phyloP scores from a whole-genome alignment of 2,888 invertebrate genomes.

The Agrotis segetum region DNA sequence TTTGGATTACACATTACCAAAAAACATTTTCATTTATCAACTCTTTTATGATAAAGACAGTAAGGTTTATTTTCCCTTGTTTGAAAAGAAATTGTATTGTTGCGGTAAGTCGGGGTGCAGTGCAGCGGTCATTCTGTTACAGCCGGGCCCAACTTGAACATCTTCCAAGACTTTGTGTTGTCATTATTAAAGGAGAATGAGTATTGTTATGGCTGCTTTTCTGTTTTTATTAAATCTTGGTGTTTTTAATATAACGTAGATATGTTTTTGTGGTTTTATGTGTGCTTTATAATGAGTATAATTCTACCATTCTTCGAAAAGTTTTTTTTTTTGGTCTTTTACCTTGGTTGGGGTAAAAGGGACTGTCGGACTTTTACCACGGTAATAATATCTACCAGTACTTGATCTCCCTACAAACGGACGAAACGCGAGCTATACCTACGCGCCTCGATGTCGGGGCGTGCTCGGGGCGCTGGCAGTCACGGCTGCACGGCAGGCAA shows the following conservation, averaged over 20 bases:
- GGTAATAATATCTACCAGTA: no score
- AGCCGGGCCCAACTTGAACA: constrained; percentile 79
- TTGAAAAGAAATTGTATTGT: constrained; percentile 47
- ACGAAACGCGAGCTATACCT: no score
- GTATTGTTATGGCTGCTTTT: constrained; percentile 81
- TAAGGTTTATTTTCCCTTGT: constrained; percentile 65
- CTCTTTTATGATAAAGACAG: constrained; percentile 39
- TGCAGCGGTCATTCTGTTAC: constrained; percentile 84
- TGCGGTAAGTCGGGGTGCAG: constrained; percentile 74
- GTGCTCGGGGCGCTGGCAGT: no score
- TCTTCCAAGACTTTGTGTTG: constrained; percentile 82
- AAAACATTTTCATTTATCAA: constrained; percentile 52
- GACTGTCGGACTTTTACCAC: no score
- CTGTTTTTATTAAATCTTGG: constrained; percentile 75
- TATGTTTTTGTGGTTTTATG: background rate
- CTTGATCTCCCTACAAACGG: no score
- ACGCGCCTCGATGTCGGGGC: no score
- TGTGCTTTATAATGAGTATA: background rate
- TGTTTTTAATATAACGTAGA: constrained; percentile 36
- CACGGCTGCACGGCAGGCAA: no score
- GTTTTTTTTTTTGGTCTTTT: no score
- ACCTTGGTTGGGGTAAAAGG: no score
- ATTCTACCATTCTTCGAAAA: background rate
- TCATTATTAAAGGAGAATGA: constrained; percentile 85
- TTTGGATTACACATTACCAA: constrained; percentile 83